Evolutionary conservation across 2,797 vertebrate species (phyloP), one percentile per base, ranked within the genome.

Genomic region (Hypotaenidia okinawae): DNA sequence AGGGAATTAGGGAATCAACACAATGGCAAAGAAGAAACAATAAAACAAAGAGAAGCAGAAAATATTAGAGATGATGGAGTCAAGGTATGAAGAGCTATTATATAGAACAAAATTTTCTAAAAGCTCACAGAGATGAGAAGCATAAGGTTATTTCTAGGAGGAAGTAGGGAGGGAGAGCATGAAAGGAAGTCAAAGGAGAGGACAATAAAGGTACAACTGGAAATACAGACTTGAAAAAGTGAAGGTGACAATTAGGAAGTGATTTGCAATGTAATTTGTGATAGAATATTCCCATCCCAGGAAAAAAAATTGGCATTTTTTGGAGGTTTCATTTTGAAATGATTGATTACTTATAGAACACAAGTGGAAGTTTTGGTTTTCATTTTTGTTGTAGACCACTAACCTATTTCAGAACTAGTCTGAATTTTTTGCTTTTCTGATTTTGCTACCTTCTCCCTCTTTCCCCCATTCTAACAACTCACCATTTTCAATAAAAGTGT

Each of bases 141-240:
- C 41, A 18, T 14, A 17, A 62, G 10, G 9, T 75, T 73, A 55
- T 75, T 84, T 88, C 74, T 87, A 33, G 77, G 72, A 61, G 28
- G n/a, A 64, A 30, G 27, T 81, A 84, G 32, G 19, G 13, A 72
- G 11, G 0, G 1, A 68, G 7, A 30, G 6, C 3, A 0, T 45
- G 62, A 57, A 68, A 86, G 17, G 25, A 81, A 76, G 27, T 52
- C 19, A 63, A 6, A 61, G 21, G 17, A 77, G 49, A 63, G 12
- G 13, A 59, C 14, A 45, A 33, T 25, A 79, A 68, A 47, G 6
- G 10, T 25, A 86, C 88, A 79, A 13, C 12, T 74, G 35, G 35
- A 59, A 72, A 86, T 13, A 87, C 23, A 73, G 22, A 51, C 23
- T 45, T 45, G 19, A 82, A 67, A 95, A 76, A 41, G 6, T 39